Evolutionary conservation across 1,140 invertebrate species (phyloP).

Genomic region (Drosophila insularis): DNA sequence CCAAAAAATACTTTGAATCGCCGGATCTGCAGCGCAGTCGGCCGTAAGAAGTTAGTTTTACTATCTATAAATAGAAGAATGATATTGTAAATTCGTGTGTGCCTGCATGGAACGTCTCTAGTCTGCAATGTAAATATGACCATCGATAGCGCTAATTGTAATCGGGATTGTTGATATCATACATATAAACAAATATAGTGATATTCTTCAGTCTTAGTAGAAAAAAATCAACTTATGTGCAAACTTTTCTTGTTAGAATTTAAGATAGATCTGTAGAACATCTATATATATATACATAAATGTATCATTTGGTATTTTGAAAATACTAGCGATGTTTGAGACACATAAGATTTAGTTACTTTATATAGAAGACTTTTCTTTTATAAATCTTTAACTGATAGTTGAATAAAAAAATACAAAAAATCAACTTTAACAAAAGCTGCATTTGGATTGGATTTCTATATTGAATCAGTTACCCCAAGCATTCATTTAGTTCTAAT

Average conservation of each 20-base stretch:
- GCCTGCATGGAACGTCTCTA: conserved; percentile 66
- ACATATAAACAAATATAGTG: neutral
- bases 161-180: conserved; percentile 9
- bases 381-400: conserved; percentile 6
- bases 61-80: conserved; percentile 11
- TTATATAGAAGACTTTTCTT: conserved; percentile 8
- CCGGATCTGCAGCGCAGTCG: conserved; percentile 62
- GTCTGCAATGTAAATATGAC: conserved; percentile 79
- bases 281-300: neutral
- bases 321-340: neutral
- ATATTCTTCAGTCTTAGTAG: neutral
- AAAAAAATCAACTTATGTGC: conserved; percentile 11
- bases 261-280: conserved; percentile 1
- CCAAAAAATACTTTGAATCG: conserved; percentile 75
- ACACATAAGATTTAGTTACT: conserved; percentile 5
- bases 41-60: conserved; percentile 11
- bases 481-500: neutral
- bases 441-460: neutral
- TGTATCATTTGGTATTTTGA: neutral
- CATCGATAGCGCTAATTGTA: conserved; percentile 72
- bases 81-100: conserved; percentile 35
- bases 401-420: neutral
- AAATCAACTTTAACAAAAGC: neutral
- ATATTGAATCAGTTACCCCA: neutral
- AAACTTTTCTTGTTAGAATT: conserved; percentile 5